Percentiles rank a stretch among this genome's conserved stretches.
Evolutionary conservation across 2,113 vertebrate genomes (phyloP).

Genomic region (Tachysurus fulvidraco): DNA sequence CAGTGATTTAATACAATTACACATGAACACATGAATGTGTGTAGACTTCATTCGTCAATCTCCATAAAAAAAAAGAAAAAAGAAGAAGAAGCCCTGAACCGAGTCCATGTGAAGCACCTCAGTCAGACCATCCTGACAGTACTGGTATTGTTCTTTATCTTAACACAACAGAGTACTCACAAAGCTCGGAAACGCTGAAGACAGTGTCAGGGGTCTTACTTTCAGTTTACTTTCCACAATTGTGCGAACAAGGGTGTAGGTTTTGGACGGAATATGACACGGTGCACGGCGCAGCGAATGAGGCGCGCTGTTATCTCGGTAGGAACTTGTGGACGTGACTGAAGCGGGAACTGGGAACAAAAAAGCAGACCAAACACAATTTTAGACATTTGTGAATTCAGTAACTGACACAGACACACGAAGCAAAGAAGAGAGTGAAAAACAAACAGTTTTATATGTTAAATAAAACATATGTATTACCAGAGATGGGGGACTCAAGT

Average conservation of each 20-base stretch:
- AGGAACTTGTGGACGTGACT: conserved; percentile 14
- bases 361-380: neutral
- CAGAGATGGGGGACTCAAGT: too few species aligned
- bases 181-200: conserved; percentile 9
- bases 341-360: neutral
- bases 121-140: neutral
- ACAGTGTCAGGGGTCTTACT: neutral
- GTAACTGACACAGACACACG: neutral
- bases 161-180: neutral
- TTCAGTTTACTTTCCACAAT: neutral
- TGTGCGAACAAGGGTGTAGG: neutral
- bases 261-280: neutral
- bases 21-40: neutral
- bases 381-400: neutral
- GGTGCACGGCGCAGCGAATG: neutral
- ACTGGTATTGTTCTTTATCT: conserved; percentile 18
- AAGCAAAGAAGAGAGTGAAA: neutral
- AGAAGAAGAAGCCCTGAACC: neutral
- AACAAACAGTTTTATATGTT: neutral
- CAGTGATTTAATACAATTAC: neutral
- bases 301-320: neutral
- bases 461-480: neutral
- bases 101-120: conserved; percentile 5
- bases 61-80: neutral
- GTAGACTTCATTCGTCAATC: neutral